These are phyloP conservation scores for Archegozetes longisetosus DNA, from an alignment of 1,140 invertebrate genomes.

Conservation along the genomic window DNA sequence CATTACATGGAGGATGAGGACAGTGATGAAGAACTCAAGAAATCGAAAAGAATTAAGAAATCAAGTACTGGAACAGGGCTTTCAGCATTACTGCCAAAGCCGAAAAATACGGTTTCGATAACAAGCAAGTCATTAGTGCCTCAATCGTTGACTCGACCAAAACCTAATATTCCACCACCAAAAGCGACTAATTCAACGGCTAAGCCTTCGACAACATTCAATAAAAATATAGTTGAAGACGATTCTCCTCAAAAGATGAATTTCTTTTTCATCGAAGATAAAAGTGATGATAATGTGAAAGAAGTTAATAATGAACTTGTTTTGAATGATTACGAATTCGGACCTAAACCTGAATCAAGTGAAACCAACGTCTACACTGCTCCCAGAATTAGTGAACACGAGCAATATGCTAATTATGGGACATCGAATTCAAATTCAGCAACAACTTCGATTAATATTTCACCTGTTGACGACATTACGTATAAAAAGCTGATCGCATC, in stretches of 20 bases:
- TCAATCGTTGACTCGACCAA: not conserved
- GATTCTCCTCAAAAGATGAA: not conserved
- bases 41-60: not conserved
- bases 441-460: not conserved
- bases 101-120: not conserved
- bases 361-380: too few relatives aligned
- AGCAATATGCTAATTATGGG: not conserved
- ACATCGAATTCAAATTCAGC: conserved; percentile 3
- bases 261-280: conserved; percentile 7
- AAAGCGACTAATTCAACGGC: not conserved
- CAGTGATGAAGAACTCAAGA: conserved; percentile 4
- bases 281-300: conserved; percentile 6
- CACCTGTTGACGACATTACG: conserved; percentile 5
- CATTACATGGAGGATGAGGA: conserved; percentile 3
- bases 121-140: conserved; percentile 3
- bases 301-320: not conserved
- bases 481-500: conserved; percentile 12
- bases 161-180: not conserved
- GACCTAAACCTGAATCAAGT: not conserved
- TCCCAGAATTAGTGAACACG: not conserved
- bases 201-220: not conserved
- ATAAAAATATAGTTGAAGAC: not conserved
- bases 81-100: conserved; percentile 5
- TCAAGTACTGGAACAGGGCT: conserved; percentile 8
- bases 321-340: not conserved